phyloP scores from a whole-genome alignment of 2,113 vertebrate genomes.

The Limanda limanda region DNA sequence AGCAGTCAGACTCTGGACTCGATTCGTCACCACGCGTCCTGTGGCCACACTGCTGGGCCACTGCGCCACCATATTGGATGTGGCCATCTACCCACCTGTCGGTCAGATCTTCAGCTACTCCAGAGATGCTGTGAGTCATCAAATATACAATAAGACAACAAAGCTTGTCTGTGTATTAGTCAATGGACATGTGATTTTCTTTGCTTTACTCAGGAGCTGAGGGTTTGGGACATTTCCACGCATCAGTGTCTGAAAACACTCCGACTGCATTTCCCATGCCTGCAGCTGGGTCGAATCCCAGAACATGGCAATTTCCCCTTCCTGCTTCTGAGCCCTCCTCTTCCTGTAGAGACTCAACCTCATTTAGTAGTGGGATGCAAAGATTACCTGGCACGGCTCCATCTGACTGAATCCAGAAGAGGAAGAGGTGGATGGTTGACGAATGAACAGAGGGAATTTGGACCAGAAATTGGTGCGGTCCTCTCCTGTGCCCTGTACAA shows the following conservation, averaged over 20 bases:
- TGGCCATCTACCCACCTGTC: slow-evolving; percentile 49
- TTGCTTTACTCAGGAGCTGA: slow-evolving; percentile 53
- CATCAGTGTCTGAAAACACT: slow-evolving; percentile 70
- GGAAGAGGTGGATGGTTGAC: slow-evolving; percentile 21
- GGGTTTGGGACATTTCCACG: slow-evolving; percentile 71
- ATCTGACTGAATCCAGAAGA: slow-evolving; percentile 37
- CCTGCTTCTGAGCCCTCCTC: slow-evolving; percentile 49
- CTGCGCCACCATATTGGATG: slow-evolving; percentile 52
- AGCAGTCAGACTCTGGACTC: slow-evolving; percentile 63
- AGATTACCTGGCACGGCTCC: slow-evolving; percentile 62
- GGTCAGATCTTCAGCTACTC: slow-evolving; percentile 72
- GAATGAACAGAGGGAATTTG: background rate
- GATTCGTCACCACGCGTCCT: slow-evolving; percentile 49
- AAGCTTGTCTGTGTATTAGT: background rate
- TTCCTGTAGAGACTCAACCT: slow-evolving; percentile 19
- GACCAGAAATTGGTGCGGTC: background rate
- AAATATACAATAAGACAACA: background rate
- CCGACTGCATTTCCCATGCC: slow-evolving; percentile 58
- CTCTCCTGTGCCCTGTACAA: slow-evolving; percentile 67
- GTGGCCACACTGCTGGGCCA: slow-evolving; percentile 61
- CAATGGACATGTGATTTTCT: background rate
- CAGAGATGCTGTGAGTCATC: slow-evolving; percentile 63
- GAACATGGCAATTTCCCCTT: slow-evolving; percentile 76
- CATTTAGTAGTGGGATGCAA: slow-evolving; percentile 61
- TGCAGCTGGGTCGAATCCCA: slow-evolving; percentile 44